Percentiles rank a stretch among this genome's conserved stretches.
phyloP scores from a whole-genome alignment of 2,888 invertebrate species.

The Diadegma fenestrale region DNA sequence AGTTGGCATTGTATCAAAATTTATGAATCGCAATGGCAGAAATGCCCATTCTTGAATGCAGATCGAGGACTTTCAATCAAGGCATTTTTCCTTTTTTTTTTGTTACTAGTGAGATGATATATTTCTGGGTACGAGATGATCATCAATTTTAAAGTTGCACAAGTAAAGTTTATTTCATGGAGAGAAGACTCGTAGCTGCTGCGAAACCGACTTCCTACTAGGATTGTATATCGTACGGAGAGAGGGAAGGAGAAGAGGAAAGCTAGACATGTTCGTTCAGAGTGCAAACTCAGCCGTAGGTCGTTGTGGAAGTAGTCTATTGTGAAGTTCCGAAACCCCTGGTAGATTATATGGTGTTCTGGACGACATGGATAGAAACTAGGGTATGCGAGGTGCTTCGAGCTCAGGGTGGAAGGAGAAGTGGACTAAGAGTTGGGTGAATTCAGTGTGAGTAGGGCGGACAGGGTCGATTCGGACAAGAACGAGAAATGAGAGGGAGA shows the following conservation, averaged over 20 bases:
- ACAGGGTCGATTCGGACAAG: conserved; percentile 37
- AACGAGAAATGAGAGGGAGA: conserved; percentile 25
- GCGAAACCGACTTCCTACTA: conserved; percentile 8
- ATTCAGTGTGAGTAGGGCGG: conserved; percentile 38
- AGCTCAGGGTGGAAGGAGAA: conserved; percentile 3
- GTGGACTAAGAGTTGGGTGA: conserved; percentile 35
- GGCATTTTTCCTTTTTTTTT: conserved; percentile 65
- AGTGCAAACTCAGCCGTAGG: conserved; percentile 31
- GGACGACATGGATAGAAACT: conserved; percentile 47
- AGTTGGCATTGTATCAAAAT: not conserved
- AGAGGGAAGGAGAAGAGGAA: too few species aligned
- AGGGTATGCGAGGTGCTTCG: conserved; percentile 25
- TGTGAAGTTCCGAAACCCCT: conserved; percentile 77
- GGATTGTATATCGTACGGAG: not conserved
- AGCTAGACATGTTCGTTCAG: conserved; percentile 2
- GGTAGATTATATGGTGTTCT: conserved; percentile 57
- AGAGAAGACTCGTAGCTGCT: conserved; percentile 25
- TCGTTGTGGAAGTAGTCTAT: conserved; percentile 72
- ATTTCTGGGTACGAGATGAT: conserved; percentile 73
- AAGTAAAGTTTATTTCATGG: conserved; percentile 77
- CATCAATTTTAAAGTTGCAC: conserved; percentile 81
- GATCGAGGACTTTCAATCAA: conserved; percentile 49
- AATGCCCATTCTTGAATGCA: not conserved
- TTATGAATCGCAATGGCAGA: not conserved
- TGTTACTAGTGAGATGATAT: conserved; percentile 69